These are phyloP conservation scores for Aphis craccivora DNA, from an alignment of 1,140 invertebrate species.

Conservation along the genomic window DNA sequence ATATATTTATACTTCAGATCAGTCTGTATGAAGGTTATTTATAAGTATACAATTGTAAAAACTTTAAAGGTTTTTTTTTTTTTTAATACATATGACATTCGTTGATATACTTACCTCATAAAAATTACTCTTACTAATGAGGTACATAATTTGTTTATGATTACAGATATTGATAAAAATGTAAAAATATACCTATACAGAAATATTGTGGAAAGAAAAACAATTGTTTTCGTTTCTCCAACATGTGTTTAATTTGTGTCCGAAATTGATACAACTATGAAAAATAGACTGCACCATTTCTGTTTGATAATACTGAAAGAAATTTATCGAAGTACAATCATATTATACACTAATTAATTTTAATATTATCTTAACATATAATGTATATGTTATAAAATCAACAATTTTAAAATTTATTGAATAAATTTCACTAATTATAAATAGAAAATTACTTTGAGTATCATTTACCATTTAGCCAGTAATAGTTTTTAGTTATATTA, in stretches of 20 bases:
- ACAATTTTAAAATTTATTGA: neutral
- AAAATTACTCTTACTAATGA: neutral
- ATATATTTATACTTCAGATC: neutral
- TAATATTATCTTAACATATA: neutral
- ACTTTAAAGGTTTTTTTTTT: neutral
- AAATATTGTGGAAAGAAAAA: neutral
- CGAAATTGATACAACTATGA: neutral
- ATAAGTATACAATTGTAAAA: neutral
- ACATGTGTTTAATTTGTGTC: neutral
- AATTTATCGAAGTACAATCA: neutral
- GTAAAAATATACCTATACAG: too few species aligned
- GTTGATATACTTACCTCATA: neutral
- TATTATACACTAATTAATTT: neutral
- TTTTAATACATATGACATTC: neutral
- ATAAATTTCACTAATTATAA: neutral
- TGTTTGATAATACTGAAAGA: neutral
- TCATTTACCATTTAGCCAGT: neutral
- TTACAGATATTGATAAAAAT: neutral
- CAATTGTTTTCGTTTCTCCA: too few species aligned
- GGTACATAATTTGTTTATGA: neutral
- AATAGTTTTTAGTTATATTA: neutral
- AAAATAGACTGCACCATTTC: neutral
- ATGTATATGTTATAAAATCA: neutral
- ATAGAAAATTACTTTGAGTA: neutral
- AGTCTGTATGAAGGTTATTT: neutral